Evolutionary conservation across 1,140 invertebrate genomes (phyloP).

Genomic region (Andrena cerasifolii): DNA sequence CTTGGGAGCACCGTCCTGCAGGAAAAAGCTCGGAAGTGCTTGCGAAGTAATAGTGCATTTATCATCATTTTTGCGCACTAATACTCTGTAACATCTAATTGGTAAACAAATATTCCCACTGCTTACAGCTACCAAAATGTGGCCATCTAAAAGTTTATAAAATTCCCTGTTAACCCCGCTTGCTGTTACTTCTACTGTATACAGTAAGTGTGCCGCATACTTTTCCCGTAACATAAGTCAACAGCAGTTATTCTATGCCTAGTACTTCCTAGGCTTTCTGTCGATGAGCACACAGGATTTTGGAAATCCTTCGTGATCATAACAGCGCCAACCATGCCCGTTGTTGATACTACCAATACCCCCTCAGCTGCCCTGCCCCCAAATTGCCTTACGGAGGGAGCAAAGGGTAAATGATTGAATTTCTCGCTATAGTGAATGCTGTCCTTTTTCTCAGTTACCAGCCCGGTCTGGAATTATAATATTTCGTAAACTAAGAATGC

Average conservation of each 20-base stretch:
- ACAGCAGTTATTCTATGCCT: constrained; percentile 89
- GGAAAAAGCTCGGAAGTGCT: constrained; percentile 91
- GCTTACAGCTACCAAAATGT: constrained; percentile 89
- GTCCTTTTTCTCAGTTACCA: constrained; percentile 91
- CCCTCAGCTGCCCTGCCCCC: constrained; percentile 92
- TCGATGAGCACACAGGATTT: constrained; percentile 80
- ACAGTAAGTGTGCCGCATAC: constrained; percentile 77
- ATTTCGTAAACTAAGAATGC: background rate
- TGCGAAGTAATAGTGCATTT: constrained; percentile 86
- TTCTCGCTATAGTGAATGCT: constrained; percentile 91
- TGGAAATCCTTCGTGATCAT: constrained; percentile 83
- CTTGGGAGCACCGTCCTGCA: constrained; percentile 85
- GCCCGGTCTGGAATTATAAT: constrained; percentile 69
- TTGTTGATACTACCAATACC: constrained; percentile 90
- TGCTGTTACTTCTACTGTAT: no score
- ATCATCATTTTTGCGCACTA: constrained; percentile 84
- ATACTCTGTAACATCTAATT: constrained; percentile 89
- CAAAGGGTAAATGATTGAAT: constrained; percentile 89
- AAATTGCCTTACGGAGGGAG: constrained; percentile 92
- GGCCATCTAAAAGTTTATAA: constrained; percentile 84
- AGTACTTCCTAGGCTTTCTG: constrained; percentile 88
- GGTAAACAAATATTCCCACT: constrained; percentile 87
- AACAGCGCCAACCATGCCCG: constrained; percentile 91
- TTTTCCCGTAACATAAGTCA: constrained; percentile 89
- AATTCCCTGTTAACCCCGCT: constrained; percentile 50